A percentile compares a stretch with the other conserved stretches of the same genome.
These are phyloP conservation scores for Hololepta plana DNA, from an alignment of 2,888 invertebrate genomes.

Conservation along the genomic window DNA sequence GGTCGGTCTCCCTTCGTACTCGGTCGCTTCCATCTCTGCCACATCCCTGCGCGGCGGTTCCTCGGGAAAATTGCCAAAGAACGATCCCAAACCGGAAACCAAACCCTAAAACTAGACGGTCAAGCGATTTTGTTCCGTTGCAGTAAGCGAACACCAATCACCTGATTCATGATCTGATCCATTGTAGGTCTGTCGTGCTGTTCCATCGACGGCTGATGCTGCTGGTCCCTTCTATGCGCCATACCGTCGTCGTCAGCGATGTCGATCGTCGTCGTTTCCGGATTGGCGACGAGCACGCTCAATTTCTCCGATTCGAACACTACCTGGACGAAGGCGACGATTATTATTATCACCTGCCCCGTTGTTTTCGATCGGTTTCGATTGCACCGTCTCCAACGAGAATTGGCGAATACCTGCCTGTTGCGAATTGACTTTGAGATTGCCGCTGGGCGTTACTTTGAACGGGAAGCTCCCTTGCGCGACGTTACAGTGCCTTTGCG, in stretches of 20 bases:
- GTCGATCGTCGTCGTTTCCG: conserved; percentile 43
- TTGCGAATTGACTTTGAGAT: conserved; percentile 48
- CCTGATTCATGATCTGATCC: conserved; percentile 21
- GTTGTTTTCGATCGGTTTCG: too few species aligned
- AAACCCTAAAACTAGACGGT: conserved; percentile 8
- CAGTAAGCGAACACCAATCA: conserved; percentile 8
- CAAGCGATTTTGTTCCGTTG: background rate
- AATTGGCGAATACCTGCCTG: conserved; percentile 30
- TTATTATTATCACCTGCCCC: too few species aligned
- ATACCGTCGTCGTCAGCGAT: conserved; percentile 18
- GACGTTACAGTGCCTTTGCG: too few species aligned
- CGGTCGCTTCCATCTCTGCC: conserved; percentile 18
- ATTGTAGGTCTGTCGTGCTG: conserved; percentile 17
- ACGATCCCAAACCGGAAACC: conserved; percentile 14
- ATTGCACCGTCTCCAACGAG: background rate
- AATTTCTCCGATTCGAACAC: conserved; percentile 50
- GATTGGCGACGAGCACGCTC: conserved; percentile 48
- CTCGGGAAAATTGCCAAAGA: conserved; percentile 12
- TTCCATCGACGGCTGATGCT: conserved; percentile 6
- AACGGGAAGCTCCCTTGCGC: too few species aligned
- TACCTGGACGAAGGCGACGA: conserved; percentile 18
- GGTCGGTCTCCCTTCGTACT: conserved; percentile 23
- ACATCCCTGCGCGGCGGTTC: conserved; percentile 15
- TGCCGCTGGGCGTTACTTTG: conserved; percentile 47
- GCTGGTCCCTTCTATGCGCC: conserved; percentile 8